phyloP scores from a whole-genome alignment of 2,797 vertebrate genomes.

The Emydoidea blandingii region DNA sequence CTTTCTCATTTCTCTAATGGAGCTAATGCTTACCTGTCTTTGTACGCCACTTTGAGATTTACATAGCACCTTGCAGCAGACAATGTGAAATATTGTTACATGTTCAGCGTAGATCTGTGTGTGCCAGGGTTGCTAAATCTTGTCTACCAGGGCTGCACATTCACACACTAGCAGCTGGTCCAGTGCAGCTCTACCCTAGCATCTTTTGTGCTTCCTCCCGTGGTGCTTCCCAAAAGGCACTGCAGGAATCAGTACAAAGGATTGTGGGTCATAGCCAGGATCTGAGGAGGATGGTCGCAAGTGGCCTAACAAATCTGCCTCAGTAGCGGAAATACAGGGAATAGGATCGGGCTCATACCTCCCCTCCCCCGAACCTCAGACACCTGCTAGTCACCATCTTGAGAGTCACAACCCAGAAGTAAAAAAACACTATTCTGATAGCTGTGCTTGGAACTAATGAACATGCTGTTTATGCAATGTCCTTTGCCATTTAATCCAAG shows the following conservation, averaged over 20 bases:
- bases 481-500: neutral
- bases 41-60: neutral
- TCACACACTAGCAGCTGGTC: neutral
- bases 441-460: neutral
- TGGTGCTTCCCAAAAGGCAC: neutral
- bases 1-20: neutral
- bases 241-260: neutral
- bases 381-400: no score
- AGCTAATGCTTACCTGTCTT: neutral
- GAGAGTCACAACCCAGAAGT: neutral
- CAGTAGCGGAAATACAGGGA: neutral
- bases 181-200: neutral
- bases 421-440: neutral
- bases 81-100: neutral
- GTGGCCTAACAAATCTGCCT: neutral
- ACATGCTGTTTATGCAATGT: no score
- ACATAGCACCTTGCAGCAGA: no score
- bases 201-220: neutral
- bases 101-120: neutral
- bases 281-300: neutral
- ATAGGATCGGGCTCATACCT: neutral
- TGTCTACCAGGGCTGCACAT: neutral
- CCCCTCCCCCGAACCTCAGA: neutral
- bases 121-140: no score
- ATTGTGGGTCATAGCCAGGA: no score